Percentiles rank a stretch among this genome's conserved stretches.
phyloP scores from a whole-genome alignment of 2,888 invertebrate genomes.

The Candidula unifasciata region DNA sequence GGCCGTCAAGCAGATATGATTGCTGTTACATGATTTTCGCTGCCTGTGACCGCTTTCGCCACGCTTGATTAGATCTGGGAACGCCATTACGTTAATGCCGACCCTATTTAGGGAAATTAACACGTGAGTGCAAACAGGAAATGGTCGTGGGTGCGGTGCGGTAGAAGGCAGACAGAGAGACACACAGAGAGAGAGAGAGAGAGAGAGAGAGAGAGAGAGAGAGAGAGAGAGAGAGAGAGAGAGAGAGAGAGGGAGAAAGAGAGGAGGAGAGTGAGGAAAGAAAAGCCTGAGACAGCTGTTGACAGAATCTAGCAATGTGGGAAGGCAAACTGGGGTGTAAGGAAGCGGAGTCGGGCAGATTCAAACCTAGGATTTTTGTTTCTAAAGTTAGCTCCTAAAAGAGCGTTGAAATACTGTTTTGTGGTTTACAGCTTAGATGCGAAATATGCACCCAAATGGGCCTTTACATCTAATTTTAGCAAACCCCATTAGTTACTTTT shows the following conservation, averaged over 20 bases:
- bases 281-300: not conserved
- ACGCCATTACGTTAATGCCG: not conserved
- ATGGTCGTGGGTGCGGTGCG: no score
- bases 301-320: not conserved
- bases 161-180: not conserved
- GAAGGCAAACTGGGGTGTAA: no score
- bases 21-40: not conserved
- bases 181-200: not conserved
- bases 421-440: no score
- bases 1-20: not conserved
- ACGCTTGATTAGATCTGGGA: not conserved
- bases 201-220: constrained; percentile 24
- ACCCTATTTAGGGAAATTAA: constrained; percentile 1
- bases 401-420: no score
- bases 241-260: not conserved
- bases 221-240: not conserved
- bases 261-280: not conserved
- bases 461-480: no score
- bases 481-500: no score
- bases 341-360: no score
- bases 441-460: no score
- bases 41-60: not conserved
- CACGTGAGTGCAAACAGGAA: not conserved
- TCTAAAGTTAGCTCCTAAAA: no score
- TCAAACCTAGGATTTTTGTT: no score